Conservation (phyloP, 2,113 vertebrate species). For the Vidua chalybeata region DNA sequence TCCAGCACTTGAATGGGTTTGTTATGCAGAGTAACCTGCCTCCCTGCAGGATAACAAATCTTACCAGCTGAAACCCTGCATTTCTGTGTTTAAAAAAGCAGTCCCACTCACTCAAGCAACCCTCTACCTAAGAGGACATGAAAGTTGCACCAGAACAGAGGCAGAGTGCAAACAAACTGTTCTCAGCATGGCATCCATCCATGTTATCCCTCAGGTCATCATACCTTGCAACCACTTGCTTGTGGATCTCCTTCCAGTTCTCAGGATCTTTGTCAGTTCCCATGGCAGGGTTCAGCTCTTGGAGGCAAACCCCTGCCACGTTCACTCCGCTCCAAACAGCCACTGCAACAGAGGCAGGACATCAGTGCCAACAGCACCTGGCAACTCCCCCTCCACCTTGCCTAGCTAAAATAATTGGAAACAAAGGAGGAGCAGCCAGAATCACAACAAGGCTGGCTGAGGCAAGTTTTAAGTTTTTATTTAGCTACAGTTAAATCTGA, state of each 20-base stretch:
- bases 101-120: background rate
- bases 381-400: background rate
- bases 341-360: constrained; percentile 71
- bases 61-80: background rate
- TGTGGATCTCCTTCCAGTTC: constrained; percentile 93
- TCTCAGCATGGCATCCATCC: background rate
- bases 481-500: background rate
- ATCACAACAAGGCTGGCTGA: background rate
- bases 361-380: background rate
- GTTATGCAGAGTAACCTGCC: background rate
- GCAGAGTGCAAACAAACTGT: background rate
- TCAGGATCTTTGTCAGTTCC: constrained; percentile 87
- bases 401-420: background rate
- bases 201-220: background rate
- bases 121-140: background rate
- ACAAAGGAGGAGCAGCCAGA: background rate
- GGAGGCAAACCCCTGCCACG: constrained; percentile 90
- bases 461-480: background rate
- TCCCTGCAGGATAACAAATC: background rate
- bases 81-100: background rate
- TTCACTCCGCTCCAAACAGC: constrained; percentile 95
- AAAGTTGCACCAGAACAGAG: background rate
- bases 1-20: background rate
- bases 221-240: constrained; percentile 93
- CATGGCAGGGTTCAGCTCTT: constrained; percentile 90